A percentile compares a stretch with the other conserved stretches of the same genome.
phyloP scores from a whole-genome alignment of 2,888 invertebrate genomes.

The Rotaria socialis region DNA sequence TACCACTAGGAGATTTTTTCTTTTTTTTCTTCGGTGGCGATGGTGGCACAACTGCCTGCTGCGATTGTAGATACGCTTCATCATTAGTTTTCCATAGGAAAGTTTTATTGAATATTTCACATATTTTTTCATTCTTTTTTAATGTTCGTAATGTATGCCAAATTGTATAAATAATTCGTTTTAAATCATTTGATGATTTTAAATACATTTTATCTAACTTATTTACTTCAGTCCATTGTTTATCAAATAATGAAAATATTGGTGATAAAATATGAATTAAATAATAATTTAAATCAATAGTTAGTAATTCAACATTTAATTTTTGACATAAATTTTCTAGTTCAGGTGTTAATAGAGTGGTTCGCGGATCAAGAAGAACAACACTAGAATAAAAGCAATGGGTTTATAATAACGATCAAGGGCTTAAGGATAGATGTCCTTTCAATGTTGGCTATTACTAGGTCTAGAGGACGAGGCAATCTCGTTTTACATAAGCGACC shows the following conservation, averaged over 20 bases:
- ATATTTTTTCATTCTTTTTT: neutral
- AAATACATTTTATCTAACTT: neutral
- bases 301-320: neutral
- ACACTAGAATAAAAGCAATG: neutral
- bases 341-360: neutral
- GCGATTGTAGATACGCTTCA: neutral
- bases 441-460: too few species aligned
- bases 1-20: neutral
- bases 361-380: neutral
- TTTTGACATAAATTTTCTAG: neutral
- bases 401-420: too few species aligned
- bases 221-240: neutral
- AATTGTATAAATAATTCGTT: neutral
- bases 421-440: too few species aligned
- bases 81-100: neutral
- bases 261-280: neutral
- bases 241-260: neutral
- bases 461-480: too few species aligned
- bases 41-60: neutral
- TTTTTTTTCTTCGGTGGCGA: neutral
- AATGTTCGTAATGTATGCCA: conserved; percentile 14
- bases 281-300: neutral
- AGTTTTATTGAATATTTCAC: neutral
- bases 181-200: neutral
- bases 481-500: too few species aligned